Evolutionary conservation across 2,113 vertebrate species (phyloP), one percentile per base, ranked within the genome.

Genomic region (Nicator chloris): DNA sequence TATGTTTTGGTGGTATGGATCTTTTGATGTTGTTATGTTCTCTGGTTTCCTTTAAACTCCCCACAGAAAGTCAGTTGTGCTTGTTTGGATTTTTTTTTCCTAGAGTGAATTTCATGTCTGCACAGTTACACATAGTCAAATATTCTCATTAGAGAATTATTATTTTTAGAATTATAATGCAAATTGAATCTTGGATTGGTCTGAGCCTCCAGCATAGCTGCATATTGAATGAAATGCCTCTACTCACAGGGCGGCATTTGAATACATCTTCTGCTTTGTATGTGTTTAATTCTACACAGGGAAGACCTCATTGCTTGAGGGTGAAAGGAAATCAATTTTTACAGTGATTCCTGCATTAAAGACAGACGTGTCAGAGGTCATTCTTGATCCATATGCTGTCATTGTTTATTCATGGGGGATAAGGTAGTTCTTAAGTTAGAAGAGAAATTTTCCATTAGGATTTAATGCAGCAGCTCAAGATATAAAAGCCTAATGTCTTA

Each of bases 391-490:
- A 95, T 91, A 95, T 75, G 63, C 80, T 94, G 94, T 76, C 83
- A 86, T 93, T 97, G 95, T 97, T 97, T 98, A 97, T 97, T 97
- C 91, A 94, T 95, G 77, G 93, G 44, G 84, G 81, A 89, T 89
- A 97, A 90, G 84, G 63, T 90, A 96, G 76, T 82, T 93, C 88
- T 93, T 96, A 92, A 96, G 91, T 96, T 91, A 85, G 89, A 83
- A 93, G 87, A 90, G 89, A 97, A 82, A 69, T 82, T 95, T 96
- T 92, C 97, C 90, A 92, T 97, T 96, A 97, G 92, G 91, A 93
- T 63, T 91, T 95, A 97, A 97, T 95, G 93, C 86, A 96, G 65
- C 69, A 94, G 66, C 61, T 88, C 91, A 81, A 93, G 89, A 88
- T 63, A 94, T 96, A 95, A 96, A 96, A 97, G 95, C 82, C 75